Conservation (phyloP, 2,888 invertebrate species). For the Diaphora mendica region DNA sequence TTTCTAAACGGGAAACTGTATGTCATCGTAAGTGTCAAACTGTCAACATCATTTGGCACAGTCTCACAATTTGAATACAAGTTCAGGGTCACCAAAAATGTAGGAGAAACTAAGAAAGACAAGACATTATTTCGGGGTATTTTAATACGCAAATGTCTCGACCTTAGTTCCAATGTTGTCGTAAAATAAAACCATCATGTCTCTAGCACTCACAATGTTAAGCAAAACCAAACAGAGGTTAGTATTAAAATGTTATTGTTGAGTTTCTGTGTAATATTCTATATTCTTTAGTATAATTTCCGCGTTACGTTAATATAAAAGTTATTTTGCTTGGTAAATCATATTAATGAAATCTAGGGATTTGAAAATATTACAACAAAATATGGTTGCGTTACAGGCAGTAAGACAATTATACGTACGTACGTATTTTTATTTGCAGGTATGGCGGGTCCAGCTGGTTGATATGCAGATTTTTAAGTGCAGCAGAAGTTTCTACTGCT, state of each 20-base stretch:
- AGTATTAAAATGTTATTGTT: conserved; percentile 22
- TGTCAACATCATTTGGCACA: conserved; percentile 1
- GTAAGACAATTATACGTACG: background rate
- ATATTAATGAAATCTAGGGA: background rate
- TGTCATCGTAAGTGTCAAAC: background rate
- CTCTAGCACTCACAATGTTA: conserved; percentile 68
- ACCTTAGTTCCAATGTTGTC: conserved; percentile 22
- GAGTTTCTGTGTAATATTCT: background rate
- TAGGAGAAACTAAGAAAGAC: conserved; percentile 26
- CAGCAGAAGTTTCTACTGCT: conserved; percentile 95
- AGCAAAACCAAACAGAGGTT: conserved; percentile 77
- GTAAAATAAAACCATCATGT: conserved; percentile 17
- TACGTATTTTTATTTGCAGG: conserved; percentile 20
- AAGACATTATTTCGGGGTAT: conserved; percentile 19
- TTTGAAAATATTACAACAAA: background rate
- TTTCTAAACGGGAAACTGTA: background rate
- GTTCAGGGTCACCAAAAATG: conserved; percentile 47
- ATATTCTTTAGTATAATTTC: background rate
- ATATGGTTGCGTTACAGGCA: conserved; percentile 28
- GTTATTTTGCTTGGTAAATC: background rate
- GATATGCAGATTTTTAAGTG: conserved; percentile 86
- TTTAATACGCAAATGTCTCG: conserved; percentile 53
- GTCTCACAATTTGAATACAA: conserved; percentile 12
- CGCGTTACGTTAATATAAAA: background rate
- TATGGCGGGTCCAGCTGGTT: conserved; percentile 61